Conservation (phyloP, 2,888 invertebrate species). For the Platycnemis pennipes region DNA sequence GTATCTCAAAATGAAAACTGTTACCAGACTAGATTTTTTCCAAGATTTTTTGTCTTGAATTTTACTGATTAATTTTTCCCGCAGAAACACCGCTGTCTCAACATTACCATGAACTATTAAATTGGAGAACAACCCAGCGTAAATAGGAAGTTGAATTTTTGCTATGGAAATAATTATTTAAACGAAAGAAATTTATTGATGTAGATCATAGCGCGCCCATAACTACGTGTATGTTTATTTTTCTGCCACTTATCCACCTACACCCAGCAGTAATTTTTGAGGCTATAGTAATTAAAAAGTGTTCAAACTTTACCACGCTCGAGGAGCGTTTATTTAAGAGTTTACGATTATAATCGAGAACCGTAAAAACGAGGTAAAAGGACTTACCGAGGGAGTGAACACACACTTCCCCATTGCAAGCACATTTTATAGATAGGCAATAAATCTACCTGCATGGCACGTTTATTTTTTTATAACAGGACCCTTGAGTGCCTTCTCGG, state of each 20-base stretch:
- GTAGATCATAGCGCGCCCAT: too few species aligned
- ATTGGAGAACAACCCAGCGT: too few species aligned
- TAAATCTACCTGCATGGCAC: not conserved
- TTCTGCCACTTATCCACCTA: not conserved
- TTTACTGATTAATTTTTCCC: too few species aligned
- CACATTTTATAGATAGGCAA: not conserved
- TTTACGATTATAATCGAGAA: not conserved
- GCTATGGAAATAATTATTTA: too few species aligned
- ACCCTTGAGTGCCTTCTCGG: not conserved
- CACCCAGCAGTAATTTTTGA: not conserved
- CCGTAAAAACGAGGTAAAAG: not conserved
- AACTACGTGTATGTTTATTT: too few species aligned
- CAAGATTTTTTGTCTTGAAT: too few species aligned
- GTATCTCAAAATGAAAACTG: too few species aligned
- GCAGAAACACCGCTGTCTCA: too few species aligned
- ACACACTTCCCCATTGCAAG: not conserved
- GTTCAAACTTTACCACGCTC: not conserved
- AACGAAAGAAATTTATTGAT: too few species aligned
- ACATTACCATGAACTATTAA: too few species aligned
- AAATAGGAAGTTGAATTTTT: too few species aligned
- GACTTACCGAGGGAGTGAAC: not conserved
- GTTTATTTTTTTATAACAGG: not conserved
- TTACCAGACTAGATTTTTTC: too few species aligned
- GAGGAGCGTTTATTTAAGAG: not conserved
- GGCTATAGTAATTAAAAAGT: not conserved